These are phyloP conservation scores for Drosophila putrida DNA, from an alignment of 2,888 invertebrate genomes.

Conservation along the genomic window DNA sequence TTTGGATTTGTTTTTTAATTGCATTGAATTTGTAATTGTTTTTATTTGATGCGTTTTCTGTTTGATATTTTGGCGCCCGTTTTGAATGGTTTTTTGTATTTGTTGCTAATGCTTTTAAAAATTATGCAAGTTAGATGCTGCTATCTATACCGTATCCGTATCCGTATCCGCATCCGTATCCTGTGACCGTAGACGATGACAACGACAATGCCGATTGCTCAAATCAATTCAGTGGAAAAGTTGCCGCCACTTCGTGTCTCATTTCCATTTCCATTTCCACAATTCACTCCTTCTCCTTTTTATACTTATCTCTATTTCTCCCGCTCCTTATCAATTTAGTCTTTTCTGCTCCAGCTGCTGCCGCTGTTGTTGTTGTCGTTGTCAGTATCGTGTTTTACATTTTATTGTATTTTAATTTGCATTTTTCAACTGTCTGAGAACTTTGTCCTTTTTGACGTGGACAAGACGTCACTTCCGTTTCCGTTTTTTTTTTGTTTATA, in stretches of 20 bases:
- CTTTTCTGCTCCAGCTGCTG: conserved; percentile 22
- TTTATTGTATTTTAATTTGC: conserved; percentile 80
- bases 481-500: conserved; percentile 40
- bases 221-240: conserved; percentile 79
- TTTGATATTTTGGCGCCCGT: conserved; percentile 47
- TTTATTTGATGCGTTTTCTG: conserved; percentile 19
- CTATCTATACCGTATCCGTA: conserved; percentile 40
- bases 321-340: conserved; percentile 1
- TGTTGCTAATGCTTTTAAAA: conserved; percentile 63
- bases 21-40: conserved; percentile 11
- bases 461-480: conserved; percentile 58
- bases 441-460: conserved; percentile 17
- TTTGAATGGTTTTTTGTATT: conserved; percentile 53
- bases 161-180: conserved; percentile 24
- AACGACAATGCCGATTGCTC: conserved; percentile 35
- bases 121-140: conserved; percentile 55
- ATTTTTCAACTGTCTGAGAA: conserved; percentile 67
- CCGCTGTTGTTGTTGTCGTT: conserved; percentile 11
- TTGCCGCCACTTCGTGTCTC: conserved; percentile 64
- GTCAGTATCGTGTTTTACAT: conserved; percentile 65
- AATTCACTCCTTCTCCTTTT: not conserved
- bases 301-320: not conserved
- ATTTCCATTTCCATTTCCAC: conserved; percentile 52
- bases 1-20: not conserved
- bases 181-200: conserved; percentile 26